Conservation (phyloP, 1,140 invertebrate genomes). For the Arctopsyche grandis region DNA sequence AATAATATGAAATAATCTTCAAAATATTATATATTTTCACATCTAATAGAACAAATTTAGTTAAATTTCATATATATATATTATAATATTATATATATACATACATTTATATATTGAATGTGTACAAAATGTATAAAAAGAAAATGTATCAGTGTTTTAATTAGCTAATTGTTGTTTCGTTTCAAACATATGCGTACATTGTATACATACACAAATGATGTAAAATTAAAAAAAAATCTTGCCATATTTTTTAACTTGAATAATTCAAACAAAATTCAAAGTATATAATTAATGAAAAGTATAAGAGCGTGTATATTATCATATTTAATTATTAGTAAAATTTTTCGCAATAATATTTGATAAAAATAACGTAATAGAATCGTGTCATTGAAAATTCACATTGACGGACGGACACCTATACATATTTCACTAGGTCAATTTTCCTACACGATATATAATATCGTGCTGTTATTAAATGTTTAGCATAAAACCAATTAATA, state of each 20-base stretch:
- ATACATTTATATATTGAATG: conserved; percentile 8
- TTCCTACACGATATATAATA: background rate
- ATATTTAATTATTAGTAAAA: conserved; percentile 9
- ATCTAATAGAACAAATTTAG: conserved; percentile 14
- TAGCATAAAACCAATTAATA: background rate
- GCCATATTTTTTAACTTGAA: conserved; percentile 15
- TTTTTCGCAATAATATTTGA: conserved; percentile 25
- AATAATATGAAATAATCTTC: conserved; percentile 11
- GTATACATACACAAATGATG: background rate
- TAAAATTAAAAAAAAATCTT: background rate
- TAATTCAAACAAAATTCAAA: conserved; percentile 18
- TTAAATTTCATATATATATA: conserved; percentile 27
- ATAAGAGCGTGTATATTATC: background rate
- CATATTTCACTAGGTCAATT: conserved; percentile 10
- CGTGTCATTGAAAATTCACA: background rate
- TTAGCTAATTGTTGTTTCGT: conserved; percentile 16
- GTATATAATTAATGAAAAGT: background rate
- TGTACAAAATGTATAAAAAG: conserved; percentile 25
- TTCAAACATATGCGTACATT: background rate
- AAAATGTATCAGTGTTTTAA: conserved; percentile 8
- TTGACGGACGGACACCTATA: background rate
- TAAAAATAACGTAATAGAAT: conserved; percentile 13
- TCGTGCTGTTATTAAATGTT: conserved; percentile 8
- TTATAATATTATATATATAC: background rate
- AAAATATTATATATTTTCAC: conserved; percentile 25